Base-by-base conservation (phyloP, 2,888 invertebrate species). In the Carabus problematicus region DNA sequence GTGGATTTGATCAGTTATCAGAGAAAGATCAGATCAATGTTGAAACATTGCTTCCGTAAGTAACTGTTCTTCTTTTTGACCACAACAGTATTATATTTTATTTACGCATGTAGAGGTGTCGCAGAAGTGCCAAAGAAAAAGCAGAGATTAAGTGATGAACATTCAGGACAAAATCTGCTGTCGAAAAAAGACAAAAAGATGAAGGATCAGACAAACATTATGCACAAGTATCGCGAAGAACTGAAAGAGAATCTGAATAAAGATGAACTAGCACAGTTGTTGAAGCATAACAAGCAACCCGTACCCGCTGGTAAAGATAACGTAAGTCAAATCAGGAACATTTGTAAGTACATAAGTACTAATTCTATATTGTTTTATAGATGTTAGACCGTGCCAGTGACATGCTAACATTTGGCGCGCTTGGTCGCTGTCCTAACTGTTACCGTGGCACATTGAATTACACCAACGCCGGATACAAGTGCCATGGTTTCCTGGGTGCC, bases 381-480 rank as follows among this genome's bases (percentile, higher is more conserved):
- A 55, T 69, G 8, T 45, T 69, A 19, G 69, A 69, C 40, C 39
- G 61, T 3, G 45, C 56, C 0, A 29, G 39, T 11, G 69, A 69
- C 3, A 54, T 69, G 62, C 39, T 69, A 16, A 69, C 62, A 11
- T 69, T 45, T 9, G 69, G 69, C n/a, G 43, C 61, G 14, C 39
- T 62, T 18, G 29, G 16, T 8, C 42, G 47, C 0, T 69, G 69
- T 40, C 4, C 39, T n/a, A 45, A 54, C 29, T 69, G 69, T 42
- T 8, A 47, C 3, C 8, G 19, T 6, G 69, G 69, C 12, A 43
- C 55, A 18, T 29, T 69, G 1, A 18, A 39, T 16, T 62, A 59
- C 41, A 62, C 61, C 0, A 69, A 55, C 56, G 8, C 41, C n/a
- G 61, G 62, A 39, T 69, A 69, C 19, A 69, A 69, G 39, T 69